A percentile compares a stretch with the other conserved stretches of the same genome.
These are phyloP conservation scores for Idaea biselata DNA, from an alignment of 2,888 invertebrate genomes.

Conservation along the genomic window DNA sequence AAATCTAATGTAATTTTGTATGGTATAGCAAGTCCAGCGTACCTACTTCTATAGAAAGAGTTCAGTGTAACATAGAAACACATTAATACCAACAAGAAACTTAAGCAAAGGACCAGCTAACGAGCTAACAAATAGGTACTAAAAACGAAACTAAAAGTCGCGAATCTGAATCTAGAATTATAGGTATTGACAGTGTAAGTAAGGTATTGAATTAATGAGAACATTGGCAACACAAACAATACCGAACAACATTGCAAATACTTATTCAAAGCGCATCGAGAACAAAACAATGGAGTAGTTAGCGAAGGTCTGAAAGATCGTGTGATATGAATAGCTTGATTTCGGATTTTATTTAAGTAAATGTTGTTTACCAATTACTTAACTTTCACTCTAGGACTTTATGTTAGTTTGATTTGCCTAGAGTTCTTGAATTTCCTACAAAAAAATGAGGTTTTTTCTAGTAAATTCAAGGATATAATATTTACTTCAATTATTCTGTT, in stretches of 20 bases:
- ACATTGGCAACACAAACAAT: constrained; percentile 23
- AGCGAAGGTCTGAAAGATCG: background rate
- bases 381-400: no score
- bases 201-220: constrained; percentile 17
- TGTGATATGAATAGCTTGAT: background rate
- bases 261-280: constrained; percentile 22
- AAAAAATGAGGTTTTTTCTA: no score
- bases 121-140: background rate
- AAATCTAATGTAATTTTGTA: no score
- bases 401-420: no score
- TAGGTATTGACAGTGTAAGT: constrained; percentile 6
- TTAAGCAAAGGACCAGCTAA: background rate
- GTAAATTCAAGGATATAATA: no score
- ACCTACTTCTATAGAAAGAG: no score
- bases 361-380: no score
- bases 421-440: no score
- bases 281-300: constrained; percentile 12
- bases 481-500: no score
- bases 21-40: no score
- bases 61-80: no score
- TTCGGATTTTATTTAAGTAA: background rate
- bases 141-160: background rate
- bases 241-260: constrained; percentile 20
- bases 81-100: background rate
- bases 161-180: constrained; percentile 1